phyloP scores from a whole-genome alignment of 1,140 invertebrate genomes.

The Drosophila asahinai region DNA sequence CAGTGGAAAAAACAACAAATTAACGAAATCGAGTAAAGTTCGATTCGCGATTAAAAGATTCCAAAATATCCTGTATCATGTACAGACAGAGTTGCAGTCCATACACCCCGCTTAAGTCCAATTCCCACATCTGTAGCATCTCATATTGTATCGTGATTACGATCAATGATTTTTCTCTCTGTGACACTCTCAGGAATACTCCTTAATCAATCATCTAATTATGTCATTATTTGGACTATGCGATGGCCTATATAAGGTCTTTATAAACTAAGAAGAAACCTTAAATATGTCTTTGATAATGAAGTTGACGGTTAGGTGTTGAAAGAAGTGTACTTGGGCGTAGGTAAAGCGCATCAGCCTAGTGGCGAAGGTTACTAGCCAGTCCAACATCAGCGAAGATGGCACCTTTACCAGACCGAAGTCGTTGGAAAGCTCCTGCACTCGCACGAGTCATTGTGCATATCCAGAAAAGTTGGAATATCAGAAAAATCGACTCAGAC shows the following conservation, averaged over 20 bases:
- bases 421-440: no score
- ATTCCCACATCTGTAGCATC: not conserved
- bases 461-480: not conserved
- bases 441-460: no score
- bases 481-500: not conserved
- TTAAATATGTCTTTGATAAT: not conserved
- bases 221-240: not conserved
- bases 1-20: not conserved
- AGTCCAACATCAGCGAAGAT: not conserved
- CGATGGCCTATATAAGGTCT: constrained; percentile 3
- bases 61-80: constrained; percentile 4
- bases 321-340: fast-evolving
- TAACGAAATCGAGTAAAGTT: not conserved
- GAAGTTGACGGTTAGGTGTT: fast-evolving
- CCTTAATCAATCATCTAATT: not conserved
- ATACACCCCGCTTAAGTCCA: not conserved
- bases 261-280: not conserved
- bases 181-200: not conserved
- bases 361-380: not conserved
- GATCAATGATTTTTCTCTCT: not conserved
- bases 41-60: not conserved
- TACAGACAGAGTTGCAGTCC: not conserved
- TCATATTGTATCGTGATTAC: not conserved
- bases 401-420: not conserved
- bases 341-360: fast-evolving